Conservation (phyloP, 2,113 vertebrate species). For the Muntiacus muntjak region DNA sequence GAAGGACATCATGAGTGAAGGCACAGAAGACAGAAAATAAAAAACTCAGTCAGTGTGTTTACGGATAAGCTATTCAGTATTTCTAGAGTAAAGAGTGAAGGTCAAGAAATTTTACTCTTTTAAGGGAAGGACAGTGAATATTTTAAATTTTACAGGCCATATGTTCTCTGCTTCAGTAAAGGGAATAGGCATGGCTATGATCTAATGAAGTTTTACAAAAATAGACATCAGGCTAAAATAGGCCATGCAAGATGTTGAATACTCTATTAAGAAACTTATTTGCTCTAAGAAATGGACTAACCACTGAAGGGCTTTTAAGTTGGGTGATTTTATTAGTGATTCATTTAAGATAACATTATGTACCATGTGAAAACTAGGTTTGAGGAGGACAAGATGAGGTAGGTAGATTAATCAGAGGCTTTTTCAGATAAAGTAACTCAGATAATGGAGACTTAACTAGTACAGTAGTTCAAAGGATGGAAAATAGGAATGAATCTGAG, state of each 20-base stretch:
- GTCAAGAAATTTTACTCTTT: slow-evolving; percentile 4
- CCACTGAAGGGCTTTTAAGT: not conserved
- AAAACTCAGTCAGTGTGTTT: not conserved
- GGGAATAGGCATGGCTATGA: not conserved
- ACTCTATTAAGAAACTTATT: not conserved
- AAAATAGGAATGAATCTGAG: not conserved
- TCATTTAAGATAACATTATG: not conserved
- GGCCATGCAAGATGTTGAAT: not conserved
- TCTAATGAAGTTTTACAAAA: not conserved
- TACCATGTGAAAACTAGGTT: not conserved
- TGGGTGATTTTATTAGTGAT: not conserved
- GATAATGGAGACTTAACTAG: not conserved
- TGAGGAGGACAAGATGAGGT: not conserved
- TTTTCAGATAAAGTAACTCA: not conserved
- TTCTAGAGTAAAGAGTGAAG: not conserved
- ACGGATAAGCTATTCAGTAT: not conserved
- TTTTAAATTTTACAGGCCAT: not conserved
- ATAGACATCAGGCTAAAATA: not conserved
- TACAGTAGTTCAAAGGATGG: not conserved
- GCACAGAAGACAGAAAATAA: not conserved
- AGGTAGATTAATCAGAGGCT: not conserved
- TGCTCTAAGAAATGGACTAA: not conserved
- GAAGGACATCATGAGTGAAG: not conserved
- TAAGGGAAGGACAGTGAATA: not conserved
- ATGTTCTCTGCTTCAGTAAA: not conserved